Base-by-base conservation (phyloP, 2,113 vertebrate genomes). In the Urocolius indicus region DNA sequence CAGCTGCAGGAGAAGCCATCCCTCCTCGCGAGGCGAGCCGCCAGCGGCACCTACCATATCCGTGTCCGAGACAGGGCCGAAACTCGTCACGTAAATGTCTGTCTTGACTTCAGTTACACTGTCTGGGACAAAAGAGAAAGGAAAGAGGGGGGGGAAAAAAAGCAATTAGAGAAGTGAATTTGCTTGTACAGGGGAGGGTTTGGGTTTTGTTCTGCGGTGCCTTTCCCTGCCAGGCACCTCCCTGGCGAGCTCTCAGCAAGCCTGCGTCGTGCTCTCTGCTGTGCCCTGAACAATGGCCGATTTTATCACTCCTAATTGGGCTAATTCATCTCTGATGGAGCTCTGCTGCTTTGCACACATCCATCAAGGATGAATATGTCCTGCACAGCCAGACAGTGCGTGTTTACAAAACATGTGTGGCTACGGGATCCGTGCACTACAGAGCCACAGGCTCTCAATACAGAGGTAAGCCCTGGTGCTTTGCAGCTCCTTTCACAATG, bases 41-140 rank as follows among this genome's bases (percentile, higher is more conserved):
- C 6, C 67, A 67, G 22, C 30, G 49, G 38, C 66, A 96, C 96
- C 98, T 98, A 99, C 99, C 99, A 99, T 99, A 93, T 99, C 99
- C 61, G 99, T 99, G 93, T 99, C 99, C 36, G 99, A 99, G 77
- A 99, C 99, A 0, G 99, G 99, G 72, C 99, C 99, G 43, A 99
- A 99, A 97, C 99, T 99, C 1, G 99, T 99, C 97, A 99, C 99
- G 2, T 99, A 99, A 97, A 99, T 99, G 97, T 99, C 99, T 77
- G 99, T 99, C 97, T 98, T 99, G 91, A 99, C 99, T 98, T 99
- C 99, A 24, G 99, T 99, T 94, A 99, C 99, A 10, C 98, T 99
- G 98, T 99, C 99, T 99, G 97, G 75, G 88, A 90, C 72, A 93
- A 86, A 77, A 78, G 77, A 41, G 3, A 11, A 36, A 14, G 8